Evolutionary conservation across 2,888 invertebrate species (phyloP).

Genomic region (Odontocerum albicorne): DNA sequence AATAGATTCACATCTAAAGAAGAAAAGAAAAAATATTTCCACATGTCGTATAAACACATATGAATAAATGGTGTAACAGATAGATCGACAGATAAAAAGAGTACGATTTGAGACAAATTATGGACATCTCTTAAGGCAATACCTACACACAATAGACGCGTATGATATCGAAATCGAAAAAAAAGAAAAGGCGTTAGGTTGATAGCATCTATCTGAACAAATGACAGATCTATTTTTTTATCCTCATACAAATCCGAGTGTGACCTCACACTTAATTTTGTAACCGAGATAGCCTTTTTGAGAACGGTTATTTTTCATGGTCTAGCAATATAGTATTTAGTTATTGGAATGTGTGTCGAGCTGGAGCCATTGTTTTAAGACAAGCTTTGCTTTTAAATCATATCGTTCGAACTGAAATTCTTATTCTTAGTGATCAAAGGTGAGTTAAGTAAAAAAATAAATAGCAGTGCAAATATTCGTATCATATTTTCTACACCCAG

Average conservation of each 20-base stretch:
- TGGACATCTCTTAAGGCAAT: constrained; percentile 12
- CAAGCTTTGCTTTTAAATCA: no score
- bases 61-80: constrained; percentile 6
- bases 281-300: constrained; percentile 29
- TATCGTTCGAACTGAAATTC: no score
- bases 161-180: constrained; percentile 17
- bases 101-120: constrained; percentile 20
- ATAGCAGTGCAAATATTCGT: no score
- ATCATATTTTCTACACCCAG: no score
- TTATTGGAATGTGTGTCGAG: neutral
- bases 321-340: neutral
- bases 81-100: constrained; percentile 26
- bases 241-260: constrained; percentile 13
- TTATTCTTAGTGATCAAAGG: no score
- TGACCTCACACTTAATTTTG: constrained; percentile 19
- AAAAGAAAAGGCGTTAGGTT: constrained; percentile 30
- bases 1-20: no score
- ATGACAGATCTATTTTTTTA: constrained; percentile 36
- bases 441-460: no score
- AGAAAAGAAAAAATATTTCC: no score
- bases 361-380: no score
- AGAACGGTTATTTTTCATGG: constrained; percentile 23
- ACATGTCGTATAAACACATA: neutral
- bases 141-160: constrained; percentile 26
- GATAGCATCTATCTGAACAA: constrained; percentile 33